Conservation (phyloP, 2,888 invertebrate genomes). For the Geophilus truncorum region DNA sequence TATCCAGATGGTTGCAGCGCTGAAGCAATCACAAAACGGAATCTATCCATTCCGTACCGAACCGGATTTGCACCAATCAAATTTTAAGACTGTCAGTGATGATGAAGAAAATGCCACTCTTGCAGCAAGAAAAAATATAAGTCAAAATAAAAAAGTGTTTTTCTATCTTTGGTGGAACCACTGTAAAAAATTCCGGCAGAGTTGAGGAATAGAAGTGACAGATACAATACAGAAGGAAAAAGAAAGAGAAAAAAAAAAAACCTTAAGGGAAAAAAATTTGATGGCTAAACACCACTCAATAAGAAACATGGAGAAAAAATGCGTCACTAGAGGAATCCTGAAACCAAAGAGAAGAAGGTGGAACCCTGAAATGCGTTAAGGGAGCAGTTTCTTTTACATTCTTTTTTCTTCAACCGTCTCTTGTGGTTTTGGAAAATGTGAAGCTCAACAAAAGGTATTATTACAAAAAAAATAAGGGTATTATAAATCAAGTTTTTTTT, state of each 20-base stretch:
- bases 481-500: not conserved
- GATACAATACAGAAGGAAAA: not conserved
- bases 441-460: not conserved
- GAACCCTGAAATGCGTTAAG: not conserved
- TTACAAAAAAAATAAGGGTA: not conserved
- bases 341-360: not conserved
- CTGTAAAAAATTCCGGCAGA: not conserved
- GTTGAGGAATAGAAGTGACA: not conserved
- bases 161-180: not conserved
- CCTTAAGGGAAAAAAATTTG: not conserved
- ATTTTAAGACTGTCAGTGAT: not conserved
- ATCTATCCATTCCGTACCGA: not conserved
- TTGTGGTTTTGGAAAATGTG: not conserved
- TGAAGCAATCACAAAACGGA: not conserved
- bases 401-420: not conserved
- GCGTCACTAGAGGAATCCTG: not conserved
- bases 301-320: not conserved
- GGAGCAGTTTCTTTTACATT: not conserved
- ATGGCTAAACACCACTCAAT: slow-evolving; percentile 10
- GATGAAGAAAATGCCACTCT: not conserved
- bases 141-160: not conserved
- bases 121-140: not conserved
- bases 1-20: not conserved
- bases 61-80: not conserved
- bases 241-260: not conserved